phyloP scores from a whole-genome alignment of 2,888 invertebrate genomes.

The Folsomia manolachei region DNA sequence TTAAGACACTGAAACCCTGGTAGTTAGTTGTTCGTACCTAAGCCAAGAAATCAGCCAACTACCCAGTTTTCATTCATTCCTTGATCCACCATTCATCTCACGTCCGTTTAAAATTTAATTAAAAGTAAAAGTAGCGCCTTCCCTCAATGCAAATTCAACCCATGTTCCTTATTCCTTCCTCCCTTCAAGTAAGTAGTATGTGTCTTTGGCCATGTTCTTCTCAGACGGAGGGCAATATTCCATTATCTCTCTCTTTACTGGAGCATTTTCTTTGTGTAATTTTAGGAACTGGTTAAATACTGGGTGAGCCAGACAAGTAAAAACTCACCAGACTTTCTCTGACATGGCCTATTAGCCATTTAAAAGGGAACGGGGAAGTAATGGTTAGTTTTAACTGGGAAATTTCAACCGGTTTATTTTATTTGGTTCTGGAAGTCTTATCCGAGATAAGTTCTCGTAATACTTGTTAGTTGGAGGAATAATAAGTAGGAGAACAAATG shows the following conservation, averaged over 20 bases:
- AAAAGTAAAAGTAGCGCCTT: conserved; percentile 36
- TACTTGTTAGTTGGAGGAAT: no score
- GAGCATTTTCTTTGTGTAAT: neutral
- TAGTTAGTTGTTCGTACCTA: no score
- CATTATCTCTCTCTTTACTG: conserved; percentile 10
- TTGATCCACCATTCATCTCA: conserved; percentile 33
- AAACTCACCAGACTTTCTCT: neutral
- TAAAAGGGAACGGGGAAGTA: neutral
- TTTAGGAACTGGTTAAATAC: no score
- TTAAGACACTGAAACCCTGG: no score
- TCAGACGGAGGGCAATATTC: neutral
- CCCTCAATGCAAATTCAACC: conserved; percentile 17
- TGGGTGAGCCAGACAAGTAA: no score
- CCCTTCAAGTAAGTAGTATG: neutral
- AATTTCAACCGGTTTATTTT: neutral
- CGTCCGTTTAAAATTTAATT: conserved; percentile 48
- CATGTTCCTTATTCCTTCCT: neutral
- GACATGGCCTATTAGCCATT: neutral
- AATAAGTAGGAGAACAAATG: no score
- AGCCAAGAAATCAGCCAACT: no score
- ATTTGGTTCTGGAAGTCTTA: no score
- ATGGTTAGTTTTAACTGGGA: neutral
- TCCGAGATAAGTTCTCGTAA: no score
- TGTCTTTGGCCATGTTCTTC: neutral
- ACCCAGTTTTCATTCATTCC: neutral